Percentiles rank a stretch among this genome's conserved stretches.
These are phyloP conservation scores for Rhopalosiphum padi DNA, from an alignment of 1,140 invertebrate species.

Conservation along the genomic window DNA sequence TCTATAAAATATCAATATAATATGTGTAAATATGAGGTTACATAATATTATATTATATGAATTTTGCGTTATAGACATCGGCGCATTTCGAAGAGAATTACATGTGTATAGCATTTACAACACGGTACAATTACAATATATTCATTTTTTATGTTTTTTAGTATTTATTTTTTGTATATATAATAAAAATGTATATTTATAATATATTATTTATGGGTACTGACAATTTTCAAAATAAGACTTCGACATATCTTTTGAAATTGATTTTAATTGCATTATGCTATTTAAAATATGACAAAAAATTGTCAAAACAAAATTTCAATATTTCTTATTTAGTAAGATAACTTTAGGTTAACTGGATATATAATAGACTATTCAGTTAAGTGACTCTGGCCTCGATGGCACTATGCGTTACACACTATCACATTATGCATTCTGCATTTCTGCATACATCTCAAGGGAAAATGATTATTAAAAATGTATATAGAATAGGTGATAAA, in stretches of 20 bases:
- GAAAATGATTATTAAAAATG: neutral
- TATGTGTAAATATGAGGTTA: neutral
- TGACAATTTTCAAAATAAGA: neutral
- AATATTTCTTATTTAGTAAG: no score
- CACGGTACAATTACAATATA: neutral
- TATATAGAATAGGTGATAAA: neutral
- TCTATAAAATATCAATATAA: no score
- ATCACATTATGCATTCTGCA: no score
- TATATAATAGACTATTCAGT: neutral
- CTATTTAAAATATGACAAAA: neutral
- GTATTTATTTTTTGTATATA: neutral
- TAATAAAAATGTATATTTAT: neutral
- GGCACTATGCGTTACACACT: neutral
- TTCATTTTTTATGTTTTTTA: neutral
- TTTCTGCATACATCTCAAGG: neutral
- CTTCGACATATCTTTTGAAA: neutral
- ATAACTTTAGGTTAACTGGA: no score
- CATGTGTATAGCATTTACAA: neutral
- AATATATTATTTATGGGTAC: neutral
- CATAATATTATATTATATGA: neutral
- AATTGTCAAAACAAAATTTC: neutral
- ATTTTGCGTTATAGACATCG: neutral
- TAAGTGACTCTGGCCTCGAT: neutral
- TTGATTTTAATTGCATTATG: neutral
- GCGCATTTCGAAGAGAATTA: neutral